Percentiles rank a stretch among this genome's conserved stretches.
Conservation (phyloP, 2,888 invertebrate species). For the Acronicta aceris region DNA sequence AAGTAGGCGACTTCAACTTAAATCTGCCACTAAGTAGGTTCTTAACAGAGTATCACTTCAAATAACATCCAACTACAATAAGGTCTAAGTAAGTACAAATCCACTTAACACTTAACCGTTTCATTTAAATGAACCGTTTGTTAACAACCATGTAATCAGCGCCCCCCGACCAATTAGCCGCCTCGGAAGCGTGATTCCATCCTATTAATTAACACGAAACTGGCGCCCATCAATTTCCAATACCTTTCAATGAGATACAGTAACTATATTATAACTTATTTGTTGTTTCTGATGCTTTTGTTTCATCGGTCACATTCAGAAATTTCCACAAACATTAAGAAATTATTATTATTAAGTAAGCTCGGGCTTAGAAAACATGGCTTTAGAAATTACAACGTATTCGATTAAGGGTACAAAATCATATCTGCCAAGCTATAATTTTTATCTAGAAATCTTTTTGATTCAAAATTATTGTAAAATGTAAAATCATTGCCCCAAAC, state of each 20-base stretch:
- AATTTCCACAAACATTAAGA: no score
- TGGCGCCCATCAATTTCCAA: constrained; percentile 40
- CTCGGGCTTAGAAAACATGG: no score
- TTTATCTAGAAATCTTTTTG: no score
- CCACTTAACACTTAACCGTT: constrained; percentile 20
- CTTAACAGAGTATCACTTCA: not conserved
- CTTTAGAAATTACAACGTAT: no score
- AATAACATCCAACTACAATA: not conserved
- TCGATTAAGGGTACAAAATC: no score
- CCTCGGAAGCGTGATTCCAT: constrained; percentile 12
- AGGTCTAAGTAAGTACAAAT: constrained; percentile 1
- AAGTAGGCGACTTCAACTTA: no score
- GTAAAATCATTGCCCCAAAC: no score
- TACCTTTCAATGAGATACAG: constrained; percentile 6
- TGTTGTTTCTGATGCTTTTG: constrained; percentile 9
- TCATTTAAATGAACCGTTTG: constrained; percentile 16
- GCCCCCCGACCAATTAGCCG: constrained; percentile 30
- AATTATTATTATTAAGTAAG: no score
- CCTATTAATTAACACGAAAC: constrained; percentile 28
- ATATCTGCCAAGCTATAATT: no score
- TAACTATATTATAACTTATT: not conserved
- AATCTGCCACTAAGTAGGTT: not conserved
- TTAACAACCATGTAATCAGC: constrained; percentile 24
- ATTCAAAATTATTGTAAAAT: no score
- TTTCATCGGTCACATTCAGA: not conserved